Base-by-base conservation (phyloP, 2,797 vertebrate genomes). In the Enteromius thamalakanensis region DNA sequence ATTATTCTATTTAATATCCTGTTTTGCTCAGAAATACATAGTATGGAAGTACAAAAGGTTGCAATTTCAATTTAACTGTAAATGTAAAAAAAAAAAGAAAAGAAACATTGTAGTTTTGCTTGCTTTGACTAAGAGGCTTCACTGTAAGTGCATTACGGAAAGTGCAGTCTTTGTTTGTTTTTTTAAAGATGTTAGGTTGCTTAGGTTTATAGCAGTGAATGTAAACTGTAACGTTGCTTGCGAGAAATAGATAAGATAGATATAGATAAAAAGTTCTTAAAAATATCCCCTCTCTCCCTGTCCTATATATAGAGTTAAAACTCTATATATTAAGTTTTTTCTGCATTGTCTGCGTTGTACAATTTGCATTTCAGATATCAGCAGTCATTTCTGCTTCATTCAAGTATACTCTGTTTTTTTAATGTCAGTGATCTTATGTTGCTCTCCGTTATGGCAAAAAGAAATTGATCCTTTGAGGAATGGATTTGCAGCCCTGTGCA, bases 401-500 rank as follows among this genome's bases (percentile, higher is more conserved):
- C 80, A 84, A 45, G 32, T 84, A 71, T 79, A 19, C 9, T 9
- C 10, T 80, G 26, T 77, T 85, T 42, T 45, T 72, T 37, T 85
- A 42, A 72, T 55, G 49, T 62, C 51, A 62, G 40, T 83, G 75
- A 47, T 65, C 12, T 42, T 67, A 29, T 76, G 67, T 37, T 37
- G 6, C 29, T 68, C 80, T 77, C 32, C 77, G 79, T 97, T 91
- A 98, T 2, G 96, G 96, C 65, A 98, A 93, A 87, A 97, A 96
- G 88, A 97, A 97, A 91, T 93, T 96, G 90, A 99, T 98, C 90
- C 97, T 95, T 90, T 99, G 98, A 29, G 97, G 94, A 55, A 99
- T 93, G 21, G 96, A 96, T 88, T 99, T 99, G 91, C 98, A 99
- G 60, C 98, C 98, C 88, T 98, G 97, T 11, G 96, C 96, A 53